Base-by-base conservation (phyloP, 2,888 invertebrate genomes). In the Isotomurus palustris region DNA sequence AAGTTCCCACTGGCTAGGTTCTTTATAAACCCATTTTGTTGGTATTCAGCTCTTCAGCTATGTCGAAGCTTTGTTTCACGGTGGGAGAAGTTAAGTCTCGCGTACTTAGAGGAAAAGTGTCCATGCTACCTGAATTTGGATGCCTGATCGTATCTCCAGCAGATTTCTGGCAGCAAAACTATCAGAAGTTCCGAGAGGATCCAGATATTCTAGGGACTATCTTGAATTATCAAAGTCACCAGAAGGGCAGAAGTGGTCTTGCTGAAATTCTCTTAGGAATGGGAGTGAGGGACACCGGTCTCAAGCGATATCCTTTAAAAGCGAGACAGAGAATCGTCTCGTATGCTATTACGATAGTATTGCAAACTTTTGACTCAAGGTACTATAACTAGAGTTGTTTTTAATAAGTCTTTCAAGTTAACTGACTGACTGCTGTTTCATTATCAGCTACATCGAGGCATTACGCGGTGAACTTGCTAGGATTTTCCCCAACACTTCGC, bases 251-350 rank as follows among this genome's bases (percentile, higher is more conserved):
- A 78, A 84, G 85, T 10, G 91, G 89, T 22, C 79, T 87, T 47
- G 84, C 90, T 1, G 95, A 96, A 78, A 85, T 96, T 80, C 79
- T 93, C 12, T 92, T 96, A 75, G 96, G 96, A 4, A 84, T 96
- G 81, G 88, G 86, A 66, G 82, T 94, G 72, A 85, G 87, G 67
- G 91, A 93, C 73, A 88, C 92, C 0, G 95, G 95, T 2, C 83
- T 95, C 56, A 91, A 91, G 74, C 80, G 90, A 36, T 91, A 91
- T 76, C 92, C 91, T 1, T 77, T 92, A 44, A 81, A 91, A 32
- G 85, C 87, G 27, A 81, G 92, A 2, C 87, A 91, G 61, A 81
- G 94, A 53, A 84, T 91, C 14, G 80, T 96, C 22, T 91, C 92
- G 72, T 96, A 87, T 74, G 91, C 94, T 10, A 80, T 96, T 56